These are phyloP conservation scores for Dasyornis broadbenti DNA, from an alignment of 2,113 vertebrate genomes.

Conservation along the genomic window DNA sequence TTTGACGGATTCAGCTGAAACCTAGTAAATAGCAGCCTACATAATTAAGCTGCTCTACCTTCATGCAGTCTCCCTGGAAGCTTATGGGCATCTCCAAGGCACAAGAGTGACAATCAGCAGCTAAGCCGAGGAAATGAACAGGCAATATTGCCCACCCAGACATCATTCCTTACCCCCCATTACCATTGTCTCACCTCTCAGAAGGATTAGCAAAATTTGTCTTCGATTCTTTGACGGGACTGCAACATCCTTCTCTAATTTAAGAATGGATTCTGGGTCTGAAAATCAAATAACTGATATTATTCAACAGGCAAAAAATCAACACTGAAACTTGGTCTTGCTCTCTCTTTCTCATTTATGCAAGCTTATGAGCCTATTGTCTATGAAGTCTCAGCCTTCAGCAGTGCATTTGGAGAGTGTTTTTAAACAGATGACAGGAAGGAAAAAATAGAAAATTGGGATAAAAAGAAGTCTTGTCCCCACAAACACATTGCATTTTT, in stretches of 20 bases:
- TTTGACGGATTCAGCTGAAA: slow-evolving; percentile 71
- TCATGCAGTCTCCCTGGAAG: slow-evolving; percentile 56
- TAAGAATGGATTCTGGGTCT: slow-evolving; percentile 6
- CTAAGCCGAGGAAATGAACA: slow-evolving; percentile 58
- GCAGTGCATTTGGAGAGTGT: background rate
- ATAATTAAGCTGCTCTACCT: slow-evolving; percentile 75
- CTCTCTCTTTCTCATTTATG: slow-evolving; percentile 21
- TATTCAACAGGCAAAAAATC: slow-evolving; percentile 13
- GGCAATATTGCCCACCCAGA: slow-evolving; percentile 56
- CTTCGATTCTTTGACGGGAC: background rate
- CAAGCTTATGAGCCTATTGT: slow-evolving; percentile 19
- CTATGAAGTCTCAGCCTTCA: background rate
- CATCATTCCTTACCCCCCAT: slow-evolving; percentile 27
- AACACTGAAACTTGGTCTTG: slow-evolving; percentile 5
- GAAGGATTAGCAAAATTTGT: slow-evolving; percentile 38
- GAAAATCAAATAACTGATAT: slow-evolving; percentile 35
- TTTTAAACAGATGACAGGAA: slow-evolving; percentile 16
- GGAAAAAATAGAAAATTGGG: background rate
- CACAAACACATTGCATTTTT: background rate
- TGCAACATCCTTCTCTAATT: slow-evolving; percentile 11
- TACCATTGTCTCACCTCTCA: slow-evolving; percentile 1
- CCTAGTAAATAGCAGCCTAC: slow-evolving; percentile 70
- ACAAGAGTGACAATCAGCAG: slow-evolving; percentile 59
- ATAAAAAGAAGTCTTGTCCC: background rate
- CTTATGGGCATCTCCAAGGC: slow-evolving; percentile 64